Conservation (phyloP, 2,888 invertebrate species). For the Aporophyla lueneburgensis region DNA sequence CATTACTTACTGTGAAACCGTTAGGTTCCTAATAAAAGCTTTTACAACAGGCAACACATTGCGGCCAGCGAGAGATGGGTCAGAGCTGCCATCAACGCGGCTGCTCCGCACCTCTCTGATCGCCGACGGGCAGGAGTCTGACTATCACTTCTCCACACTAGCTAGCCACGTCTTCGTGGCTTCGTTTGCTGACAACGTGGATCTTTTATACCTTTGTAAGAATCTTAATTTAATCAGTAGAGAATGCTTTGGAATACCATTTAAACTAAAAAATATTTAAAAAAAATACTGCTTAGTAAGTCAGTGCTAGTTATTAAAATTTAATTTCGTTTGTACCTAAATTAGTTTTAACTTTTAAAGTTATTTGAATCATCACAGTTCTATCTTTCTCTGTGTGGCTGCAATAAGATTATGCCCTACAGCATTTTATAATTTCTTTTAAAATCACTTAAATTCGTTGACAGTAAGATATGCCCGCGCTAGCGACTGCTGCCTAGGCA, state of each 20-base stretch:
- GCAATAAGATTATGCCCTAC: neutral
- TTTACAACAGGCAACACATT: constrained; percentile 62
- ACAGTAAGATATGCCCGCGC: constrained; percentile 62
- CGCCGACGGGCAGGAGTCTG: constrained; percentile 67
- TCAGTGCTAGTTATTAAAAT: neutral
- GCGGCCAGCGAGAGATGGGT: constrained; percentile 70
- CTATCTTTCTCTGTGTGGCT: neutral
- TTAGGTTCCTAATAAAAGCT: neutral
- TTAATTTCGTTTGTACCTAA: neutral
- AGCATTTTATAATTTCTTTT: neutral
- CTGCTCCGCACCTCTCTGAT: constrained; percentile 70
- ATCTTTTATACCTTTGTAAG: constrained; percentile 69
- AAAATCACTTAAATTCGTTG: neutral
- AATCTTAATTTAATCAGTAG: neutral
- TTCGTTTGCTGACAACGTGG: constrained; percentile 66
- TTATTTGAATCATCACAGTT: too few relatives aligned
- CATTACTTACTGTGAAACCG: neutral
- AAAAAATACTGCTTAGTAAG: neutral
- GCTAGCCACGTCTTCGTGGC: constrained; percentile 64
- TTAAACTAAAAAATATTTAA: neutral
- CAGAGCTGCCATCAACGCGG: constrained; percentile 72
- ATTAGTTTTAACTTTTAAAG: too few relatives aligned
- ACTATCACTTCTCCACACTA: constrained; percentile 69
- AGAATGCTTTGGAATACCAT: neutral
- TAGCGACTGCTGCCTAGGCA: constrained; percentile 71